These are phyloP conservation scores for Agrochola litura DNA, from an alignment of 2,888 invertebrate genomes.

Conservation along the genomic window DNA sequence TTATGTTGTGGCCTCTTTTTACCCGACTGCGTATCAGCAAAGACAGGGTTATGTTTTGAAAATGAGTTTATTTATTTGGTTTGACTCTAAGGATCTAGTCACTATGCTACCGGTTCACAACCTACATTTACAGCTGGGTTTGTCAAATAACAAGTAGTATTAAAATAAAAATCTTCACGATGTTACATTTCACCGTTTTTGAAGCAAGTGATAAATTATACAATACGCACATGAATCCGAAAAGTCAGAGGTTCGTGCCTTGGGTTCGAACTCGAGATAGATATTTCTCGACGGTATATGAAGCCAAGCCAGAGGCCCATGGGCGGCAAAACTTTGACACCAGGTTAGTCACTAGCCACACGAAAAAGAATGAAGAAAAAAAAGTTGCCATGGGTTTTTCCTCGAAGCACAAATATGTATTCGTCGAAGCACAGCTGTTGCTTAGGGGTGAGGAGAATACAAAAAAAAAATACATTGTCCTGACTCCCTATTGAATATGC, in stretches of 20 bases:
- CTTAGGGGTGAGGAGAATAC: background rate
- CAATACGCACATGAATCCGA: too few species aligned
- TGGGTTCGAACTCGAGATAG: too few species aligned
- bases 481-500: background rate
- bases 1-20: background rate
- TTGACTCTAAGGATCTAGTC: background rate
- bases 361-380: background rate
- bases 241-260: too few species aligned
- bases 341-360: too few species aligned
- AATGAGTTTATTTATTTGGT: background rate
- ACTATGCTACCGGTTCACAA: too few species aligned
- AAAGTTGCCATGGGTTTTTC: background rate
- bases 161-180: background rate
- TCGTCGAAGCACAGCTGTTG: background rate
- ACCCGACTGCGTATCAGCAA: background rate
- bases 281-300: too few species aligned
- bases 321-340: too few species aligned
- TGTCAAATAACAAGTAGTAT: background rate
- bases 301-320: too few species aligned
- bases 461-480: constrained; percentile 3
- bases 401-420: background rate
- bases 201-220: too few species aligned
- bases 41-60: background rate
- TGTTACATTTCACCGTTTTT: too few species aligned
- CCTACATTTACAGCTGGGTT: background rate